A percentile compares a stretch with the other conserved stretches of the same genome.
These are phyloP conservation scores for Apeltes quadracus DNA, from an alignment of 2,113 vertebrate species.

Conservation along the genomic window DNA sequence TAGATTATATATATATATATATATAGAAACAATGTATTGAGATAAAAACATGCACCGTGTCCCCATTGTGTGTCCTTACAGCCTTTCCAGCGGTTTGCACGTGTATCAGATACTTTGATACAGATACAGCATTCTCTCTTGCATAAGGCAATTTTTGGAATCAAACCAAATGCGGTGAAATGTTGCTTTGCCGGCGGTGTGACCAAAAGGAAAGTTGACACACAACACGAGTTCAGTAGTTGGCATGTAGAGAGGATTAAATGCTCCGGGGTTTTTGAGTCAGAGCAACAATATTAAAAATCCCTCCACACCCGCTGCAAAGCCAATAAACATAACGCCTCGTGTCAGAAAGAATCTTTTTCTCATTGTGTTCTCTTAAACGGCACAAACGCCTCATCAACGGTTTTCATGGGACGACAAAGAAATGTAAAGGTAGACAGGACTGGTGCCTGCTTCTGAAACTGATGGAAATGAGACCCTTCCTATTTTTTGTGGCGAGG, in stretches of 20 bases:
- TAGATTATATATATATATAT: background rate
- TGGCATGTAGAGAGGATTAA: constrained; percentile 38
- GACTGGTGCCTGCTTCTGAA: constrained; percentile 23
- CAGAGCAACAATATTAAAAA: constrained; percentile 53
- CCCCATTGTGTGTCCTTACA: background rate
- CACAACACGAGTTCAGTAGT: constrained; percentile 10
- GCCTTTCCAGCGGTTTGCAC: background rate
- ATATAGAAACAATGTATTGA: background rate
- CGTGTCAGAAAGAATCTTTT: constrained; percentile 46
- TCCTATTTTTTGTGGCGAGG: background rate
- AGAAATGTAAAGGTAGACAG: constrained; percentile 16
- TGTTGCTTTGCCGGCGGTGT: background rate
- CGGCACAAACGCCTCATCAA: constrained; percentile 36
- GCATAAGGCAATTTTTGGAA: background rate
- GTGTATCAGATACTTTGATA: background rate
- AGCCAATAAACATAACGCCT: constrained; percentile 55
- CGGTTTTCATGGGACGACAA: constrained; percentile 27
- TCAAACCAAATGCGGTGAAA: background rate
- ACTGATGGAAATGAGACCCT: constrained; percentile 8
- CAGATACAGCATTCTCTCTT: background rate
- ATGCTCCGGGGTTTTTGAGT: constrained; percentile 46
- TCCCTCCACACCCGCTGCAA: constrained; percentile 52
- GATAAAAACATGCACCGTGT: background rate
- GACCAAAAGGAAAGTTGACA: constrained; percentile 15
- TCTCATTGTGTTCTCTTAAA: constrained; percentile 1